Evolutionary conservation across 2,113 vertebrate species (phyloP).

Genomic region (Mus musculus): GRCm39 chr14:115871501-115872000

Average conservation of each 20-base stretch:
- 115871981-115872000: neutral
- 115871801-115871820: neutral
- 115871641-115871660: neutral
- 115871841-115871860: neutral
- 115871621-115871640: neutral
- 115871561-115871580: neutral
- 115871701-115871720: neutral
- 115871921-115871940: neutral
- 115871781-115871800: neutral
- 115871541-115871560: neutral
- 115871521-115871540: neutral
- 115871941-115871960: neutral
- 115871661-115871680: neutral
- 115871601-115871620: neutral
- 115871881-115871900: neutral
- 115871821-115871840: neutral
- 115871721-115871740: neutral
- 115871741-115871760: neutral
- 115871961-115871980: neutral
- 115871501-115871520: constrained; percentile 21
- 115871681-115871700: neutral
- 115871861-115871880: neutral
- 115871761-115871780: neutral
- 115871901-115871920: neutral
- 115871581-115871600: neutral